Evolutionary conservation across 2,797 vertebrate species (phyloP).

Genomic region (Catostomus latipinnis): DNA sequence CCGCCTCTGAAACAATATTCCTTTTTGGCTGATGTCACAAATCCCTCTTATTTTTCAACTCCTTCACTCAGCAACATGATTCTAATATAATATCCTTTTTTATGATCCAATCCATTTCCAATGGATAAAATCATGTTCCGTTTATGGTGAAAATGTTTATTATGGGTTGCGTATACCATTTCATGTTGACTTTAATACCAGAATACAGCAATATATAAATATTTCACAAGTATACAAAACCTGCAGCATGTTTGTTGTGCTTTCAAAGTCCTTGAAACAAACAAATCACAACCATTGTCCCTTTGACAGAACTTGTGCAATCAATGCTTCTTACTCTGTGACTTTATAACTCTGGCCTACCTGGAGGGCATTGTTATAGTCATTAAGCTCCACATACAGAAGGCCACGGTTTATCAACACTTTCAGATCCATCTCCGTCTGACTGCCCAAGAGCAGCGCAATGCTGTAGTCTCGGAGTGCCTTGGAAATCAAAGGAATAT

Average conservation of each 20-base stretch:
- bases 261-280: background rate
- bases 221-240: background rate
- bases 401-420: slow-evolving; percentile 78
- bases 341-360: slow-evolving; percentile 61
- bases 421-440: slow-evolving; percentile 70
- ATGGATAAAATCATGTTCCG: too few relatives aligned
- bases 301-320: background rate
- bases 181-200: background rate
- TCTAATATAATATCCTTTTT: too few relatives aligned
- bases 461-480: slow-evolving; percentile 79
- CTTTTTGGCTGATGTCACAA: too few relatives aligned
- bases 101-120: too few relatives aligned
- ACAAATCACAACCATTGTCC: background rate
- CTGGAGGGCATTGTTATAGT: slow-evolving; percentile 74
- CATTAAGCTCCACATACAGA: slow-evolving; percentile 71
- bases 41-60: too few relatives aligned
- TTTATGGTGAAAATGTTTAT: too few relatives aligned
- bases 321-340: background rate
- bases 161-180: too few relatives aligned
- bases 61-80: too few relatives aligned
- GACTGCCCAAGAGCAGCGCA: slow-evolving; percentile 72
- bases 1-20: too few relatives aligned
- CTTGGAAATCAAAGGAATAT: slow-evolving; percentile 60
- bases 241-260: background rate
- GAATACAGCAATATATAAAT: background rate